Conservation (phyloP, 2,888 invertebrate species). For the Agonum fuliginosum region DNA sequence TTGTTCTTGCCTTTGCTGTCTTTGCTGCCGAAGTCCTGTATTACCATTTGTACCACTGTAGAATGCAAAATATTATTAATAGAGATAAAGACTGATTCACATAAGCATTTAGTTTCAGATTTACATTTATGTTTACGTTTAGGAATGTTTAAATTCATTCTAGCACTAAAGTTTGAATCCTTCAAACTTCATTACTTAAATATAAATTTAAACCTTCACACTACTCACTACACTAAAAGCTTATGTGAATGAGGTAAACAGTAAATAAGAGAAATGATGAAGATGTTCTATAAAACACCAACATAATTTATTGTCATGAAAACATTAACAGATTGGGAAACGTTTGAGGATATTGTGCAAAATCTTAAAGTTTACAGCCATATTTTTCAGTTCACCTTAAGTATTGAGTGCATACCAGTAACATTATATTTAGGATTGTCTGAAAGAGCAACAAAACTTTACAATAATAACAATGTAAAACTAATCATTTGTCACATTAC, state of each 20-base stretch:
- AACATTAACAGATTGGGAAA: conserved; percentile 23
- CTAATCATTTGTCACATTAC: not conserved
- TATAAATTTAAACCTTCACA: not conserved
- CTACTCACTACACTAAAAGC: not conserved
- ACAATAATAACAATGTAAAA: not conserved
- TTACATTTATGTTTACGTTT: too few species aligned
- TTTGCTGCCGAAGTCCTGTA: not conserved
- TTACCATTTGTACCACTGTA: not conserved
- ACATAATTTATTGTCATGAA: conserved; percentile 38
- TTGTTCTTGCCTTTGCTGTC: not conserved
- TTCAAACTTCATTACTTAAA: not conserved
- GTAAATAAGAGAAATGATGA: not conserved
- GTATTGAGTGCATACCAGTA: conserved; percentile 25
- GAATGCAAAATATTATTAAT: not conserved
- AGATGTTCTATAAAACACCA: conserved; percentile 23
- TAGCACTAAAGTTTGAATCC: too few species aligned
- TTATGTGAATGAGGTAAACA: not conserved
- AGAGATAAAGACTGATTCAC: not conserved
- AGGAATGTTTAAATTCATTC: too few species aligned
- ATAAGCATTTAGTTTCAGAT: too few species aligned
- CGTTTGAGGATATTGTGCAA: conserved; percentile 30
- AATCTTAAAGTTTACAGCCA: conserved; percentile 33
- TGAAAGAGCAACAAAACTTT: not conserved
- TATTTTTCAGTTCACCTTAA: conserved; percentile 31
- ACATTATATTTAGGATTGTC: conserved; percentile 20